Conservation (phyloP, 2,113 vertebrate species). For the Sprattus sprattus region DNA sequence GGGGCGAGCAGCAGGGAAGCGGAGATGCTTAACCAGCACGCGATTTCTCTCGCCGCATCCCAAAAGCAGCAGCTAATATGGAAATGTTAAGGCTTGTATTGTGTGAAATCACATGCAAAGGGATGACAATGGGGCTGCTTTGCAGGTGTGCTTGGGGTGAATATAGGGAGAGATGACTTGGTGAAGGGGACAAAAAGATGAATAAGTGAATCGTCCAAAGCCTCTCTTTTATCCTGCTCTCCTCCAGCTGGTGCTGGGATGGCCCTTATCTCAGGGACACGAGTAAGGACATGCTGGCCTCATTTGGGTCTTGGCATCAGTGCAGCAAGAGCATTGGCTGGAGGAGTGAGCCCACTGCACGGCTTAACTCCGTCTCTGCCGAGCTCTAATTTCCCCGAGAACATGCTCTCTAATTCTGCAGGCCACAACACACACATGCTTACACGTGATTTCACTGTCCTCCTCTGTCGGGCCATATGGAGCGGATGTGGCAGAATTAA, state of each 20-base stretch:
- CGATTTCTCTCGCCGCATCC: slow-evolving; percentile 24
- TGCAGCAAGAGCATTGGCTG: not conserved
- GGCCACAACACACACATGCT: not conserved
- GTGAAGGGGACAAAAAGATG: slow-evolving; percentile 18
- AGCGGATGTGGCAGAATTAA: not conserved
- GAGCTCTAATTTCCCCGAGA: not conserved
- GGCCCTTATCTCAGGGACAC: slow-evolving; percentile 23
- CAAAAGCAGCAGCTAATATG: slow-evolving; percentile 8
- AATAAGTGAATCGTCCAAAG: slow-evolving; percentile 29
- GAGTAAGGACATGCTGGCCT: slow-evolving; percentile 34
- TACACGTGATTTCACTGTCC: not conserved
- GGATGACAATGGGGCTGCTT: slow-evolving; percentile 17
- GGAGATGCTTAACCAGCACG: slow-evolving; percentile 40
- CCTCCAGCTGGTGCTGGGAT: not conserved
- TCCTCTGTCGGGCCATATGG: not conserved
- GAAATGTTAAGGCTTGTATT: slow-evolving; percentile 7
- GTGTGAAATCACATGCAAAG: not conserved
- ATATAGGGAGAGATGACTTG: not conserved
- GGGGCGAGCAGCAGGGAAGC: slow-evolving; percentile 41
- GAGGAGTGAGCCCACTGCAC: not conserved
- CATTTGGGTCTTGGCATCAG: slow-evolving; percentile 26
- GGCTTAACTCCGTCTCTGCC: not conserved
- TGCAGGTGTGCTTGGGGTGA: slow-evolving; percentile 19
- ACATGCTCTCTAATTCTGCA: not conserved
- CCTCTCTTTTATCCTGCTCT: slow-evolving; percentile 24